A percentile compares a stretch with the other conserved stretches of the same genome.
phyloP scores from a whole-genome alignment of 2,888 invertebrate species.

The Tineola bisselliella region DNA sequence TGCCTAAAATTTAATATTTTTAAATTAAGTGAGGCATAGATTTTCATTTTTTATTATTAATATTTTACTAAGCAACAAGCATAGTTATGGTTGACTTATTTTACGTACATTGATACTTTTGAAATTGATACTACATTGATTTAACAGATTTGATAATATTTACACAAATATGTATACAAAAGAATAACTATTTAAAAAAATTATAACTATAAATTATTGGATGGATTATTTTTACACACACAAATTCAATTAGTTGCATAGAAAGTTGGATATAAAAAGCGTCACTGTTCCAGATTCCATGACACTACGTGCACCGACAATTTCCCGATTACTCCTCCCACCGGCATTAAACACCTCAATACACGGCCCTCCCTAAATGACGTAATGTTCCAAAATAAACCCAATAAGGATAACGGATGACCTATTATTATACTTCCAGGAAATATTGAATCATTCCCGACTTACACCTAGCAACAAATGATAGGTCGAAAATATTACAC shows the following conservation, averaged over 20 bases:
- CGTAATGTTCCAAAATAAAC: conserved; percentile 67
- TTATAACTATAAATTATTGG: no score
- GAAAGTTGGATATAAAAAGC: neutral
- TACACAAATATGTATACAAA: no score
- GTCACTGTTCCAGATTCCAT: conserved; percentile 31
- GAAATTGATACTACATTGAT: neutral
- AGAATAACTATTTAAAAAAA: no score
- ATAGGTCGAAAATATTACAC: neutral
- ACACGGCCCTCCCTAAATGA: conserved; percentile 37
- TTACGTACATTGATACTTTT: neutral
- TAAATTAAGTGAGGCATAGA: no score
- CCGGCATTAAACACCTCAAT: conserved; percentile 21
- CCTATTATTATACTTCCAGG: neutral
- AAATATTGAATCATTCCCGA: neutral
- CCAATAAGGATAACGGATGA: conserved; percentile 43
- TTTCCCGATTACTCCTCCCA: conserved; percentile 16
- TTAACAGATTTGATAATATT: no score
- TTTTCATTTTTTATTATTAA: no score
- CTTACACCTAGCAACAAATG: neutral
- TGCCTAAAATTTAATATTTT: no score
- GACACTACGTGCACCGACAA: conserved; percentile 20
- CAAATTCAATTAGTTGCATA: neutral
- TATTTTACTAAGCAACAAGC: neutral
- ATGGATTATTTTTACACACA: neutral
- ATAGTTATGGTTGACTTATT: neutral